Percentiles rank a stretch among this genome's conserved stretches.
Conservation (phyloP, 2,113 vertebrate genomes). For the Albula goreensis region DNA sequence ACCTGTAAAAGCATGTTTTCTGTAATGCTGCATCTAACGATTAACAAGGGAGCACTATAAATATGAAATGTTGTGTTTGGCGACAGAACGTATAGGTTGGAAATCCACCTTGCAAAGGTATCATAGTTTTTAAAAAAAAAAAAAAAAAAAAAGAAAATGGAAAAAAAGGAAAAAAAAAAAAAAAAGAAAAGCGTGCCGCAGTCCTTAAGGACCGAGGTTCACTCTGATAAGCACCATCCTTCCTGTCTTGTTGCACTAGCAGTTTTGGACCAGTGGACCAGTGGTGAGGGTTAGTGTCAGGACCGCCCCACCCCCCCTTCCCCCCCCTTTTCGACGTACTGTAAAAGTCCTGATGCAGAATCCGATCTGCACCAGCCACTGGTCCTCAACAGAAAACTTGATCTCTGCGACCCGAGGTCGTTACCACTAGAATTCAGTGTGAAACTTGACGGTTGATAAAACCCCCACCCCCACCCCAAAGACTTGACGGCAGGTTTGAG, state of each 20-base stretch:
- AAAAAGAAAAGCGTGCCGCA: neutral
- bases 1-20: constrained; percentile 1
- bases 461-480: neutral
- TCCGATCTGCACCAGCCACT: constrained; percentile 3
- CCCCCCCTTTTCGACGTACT: neutral
- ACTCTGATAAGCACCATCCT: constrained; percentile 20
- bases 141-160: neutral
- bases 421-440: constrained; percentile 35
- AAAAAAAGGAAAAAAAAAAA: neutral
- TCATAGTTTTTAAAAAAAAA: constrained; percentile 8
- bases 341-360: constrained; percentile 12
- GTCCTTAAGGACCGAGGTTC: constrained; percentile 7
- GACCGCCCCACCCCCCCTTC: neutral
- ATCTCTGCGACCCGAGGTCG: constrained; percentile 10
- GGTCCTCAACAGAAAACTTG: constrained; percentile 21
- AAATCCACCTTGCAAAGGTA: constrained; percentile 5
- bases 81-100: neutral
- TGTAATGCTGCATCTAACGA: neutral
- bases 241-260: constrained; percentile 48
- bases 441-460: constrained; percentile 11
- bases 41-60: constrained; percentile 19
- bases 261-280: constrained; percentile 26
- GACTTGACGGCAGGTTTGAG: neutral
- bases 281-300: constrained; percentile 7
- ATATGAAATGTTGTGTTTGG: constrained; percentile 15